Evolutionary conservation across 2,113 vertebrate species (phyloP), one percentile per base, ranked within the genome.

Genomic region (Phalacrocorax aristotelis): DNA sequence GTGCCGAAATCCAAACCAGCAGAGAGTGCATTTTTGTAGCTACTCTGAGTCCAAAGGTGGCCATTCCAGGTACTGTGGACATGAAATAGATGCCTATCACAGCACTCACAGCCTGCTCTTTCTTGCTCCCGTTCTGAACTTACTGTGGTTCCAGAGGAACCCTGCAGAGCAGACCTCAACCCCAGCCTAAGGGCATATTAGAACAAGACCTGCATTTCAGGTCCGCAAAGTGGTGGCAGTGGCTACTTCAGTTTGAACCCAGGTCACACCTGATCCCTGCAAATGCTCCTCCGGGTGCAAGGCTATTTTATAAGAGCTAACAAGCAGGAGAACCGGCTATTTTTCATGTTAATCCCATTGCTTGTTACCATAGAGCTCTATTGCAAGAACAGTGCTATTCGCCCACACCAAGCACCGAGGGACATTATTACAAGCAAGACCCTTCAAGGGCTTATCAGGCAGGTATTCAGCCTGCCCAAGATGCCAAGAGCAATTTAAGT

Each of bases 341-440:
- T 96, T 95, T 69, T 55, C 77, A 75, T 32, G 51, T 85, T 95
- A 96, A 79, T 85, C 61, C 69, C 65, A 69, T 61, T 40, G 27
- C 94, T 92, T n/a, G 94, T 95, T 97, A 75, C 95, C 96, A 95
- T 92, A 94, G 96, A 95, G 93, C 94, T 97, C 75, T 88, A 66
- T 40, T n/a, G 38, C 3, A 3, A 94, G 87, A 87, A 88, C 93
- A 96, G 78, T 7, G 40, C 78, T 61, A 61, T 26, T 93, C 65
- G 23, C 93, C 89, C 93, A 96, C 66, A 23, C 90, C 74, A 61
- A 76, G 66, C 40, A 38, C 77, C 1, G 2, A 83, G 84, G 66
- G 85, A 23, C 44, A 14, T 77, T 69, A 78, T 65, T 70, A 20
- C 66, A 72, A 77, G 62, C 81, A 91, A 72, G 92, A 80, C 82